Evolutionary conservation across 2,888 invertebrate species (phyloP), one percentile per base, ranked within the genome.

Genomic region (Hipparchia semele): DNA sequence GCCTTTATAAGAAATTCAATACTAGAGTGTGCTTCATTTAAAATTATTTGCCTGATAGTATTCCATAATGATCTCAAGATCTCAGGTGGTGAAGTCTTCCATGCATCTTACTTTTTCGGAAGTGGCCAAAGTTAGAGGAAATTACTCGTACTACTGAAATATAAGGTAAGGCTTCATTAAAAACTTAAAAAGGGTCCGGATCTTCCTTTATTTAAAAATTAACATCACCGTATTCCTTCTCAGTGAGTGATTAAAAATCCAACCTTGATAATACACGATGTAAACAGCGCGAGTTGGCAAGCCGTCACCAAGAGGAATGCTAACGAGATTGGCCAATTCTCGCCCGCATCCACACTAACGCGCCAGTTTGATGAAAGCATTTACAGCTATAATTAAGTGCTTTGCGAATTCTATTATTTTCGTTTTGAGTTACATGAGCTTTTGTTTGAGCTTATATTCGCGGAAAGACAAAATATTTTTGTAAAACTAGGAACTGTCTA

Each of bases 301-400:
- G 82, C 81, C 80, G 81, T 85, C 83, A 79, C 80, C 79, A 79
- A 75, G 82, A 79, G 84, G 86, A 86, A 87, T 87, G 84, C 85
- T 84, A 86, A 88, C 85, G 83, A 87, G 84, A 84, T 81, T 79
- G 83, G 82, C 78, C 82, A 84, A 84, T 84, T 85, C 81, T 79
- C 80, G 79, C 80, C 81, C 80, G 79, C 82, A 81, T 80, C 81
- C 81, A 83, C 84, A 87, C 86, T 83, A 81, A 81, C 78, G 74
- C 78, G 74, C 78, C 79, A 79, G 76, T 83, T 80, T 81, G 79
- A 86, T 84, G 81, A 80, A 83, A 79, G 80, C 82, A 81, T 86
- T 86, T 83, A 81, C 80, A 81, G 81, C 72, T 74, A 73, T 76
- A 75, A 79, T 79, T 79, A 69, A 69, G 69, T 61, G 51, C 61